A percentile compares a stretch with the other conserved stretches of the same genome.
These are phyloP conservation scores for Pardosa pseudoannulata DNA, from an alignment of 2,888 invertebrate genomes.

Conservation along the genomic window DNA sequence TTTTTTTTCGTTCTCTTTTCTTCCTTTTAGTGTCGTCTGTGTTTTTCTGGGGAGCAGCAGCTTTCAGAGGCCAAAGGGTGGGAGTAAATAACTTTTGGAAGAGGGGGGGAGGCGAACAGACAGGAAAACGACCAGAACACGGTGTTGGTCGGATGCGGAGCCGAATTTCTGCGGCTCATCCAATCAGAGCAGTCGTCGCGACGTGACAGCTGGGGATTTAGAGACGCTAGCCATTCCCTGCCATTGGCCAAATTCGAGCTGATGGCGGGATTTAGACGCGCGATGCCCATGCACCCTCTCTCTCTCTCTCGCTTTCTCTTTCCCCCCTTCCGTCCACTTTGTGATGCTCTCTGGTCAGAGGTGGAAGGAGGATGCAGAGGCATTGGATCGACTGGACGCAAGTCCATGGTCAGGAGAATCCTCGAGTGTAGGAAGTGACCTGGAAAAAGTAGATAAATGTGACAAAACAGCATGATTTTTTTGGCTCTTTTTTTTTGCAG, in stretches of 20 bases:
- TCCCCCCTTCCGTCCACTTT: constrained; percentile 7
- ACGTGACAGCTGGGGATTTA: constrained; percentile 70
- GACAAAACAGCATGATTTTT: background rate
- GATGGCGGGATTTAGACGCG: constrained; percentile 75
- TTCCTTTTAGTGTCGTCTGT: background rate
- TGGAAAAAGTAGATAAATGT: constrained; percentile 5
- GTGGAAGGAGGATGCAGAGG: background rate
- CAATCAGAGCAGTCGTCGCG: constrained; percentile 67
- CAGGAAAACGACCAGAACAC: constrained; percentile 43
- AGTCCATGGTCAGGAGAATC: background rate
- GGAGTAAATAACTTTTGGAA: background rate
- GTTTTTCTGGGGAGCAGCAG: background rate
- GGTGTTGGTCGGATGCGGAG: constrained; percentile 62
- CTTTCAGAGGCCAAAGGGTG: background rate
- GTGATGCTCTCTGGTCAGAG: background rate
- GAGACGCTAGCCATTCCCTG: constrained; percentile 59
- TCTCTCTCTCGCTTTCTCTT: constrained; percentile 1
- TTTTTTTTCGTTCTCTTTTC: background rate
- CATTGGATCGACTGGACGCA: background rate
- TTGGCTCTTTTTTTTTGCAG: too few species aligned
- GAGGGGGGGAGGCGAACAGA: background rate
- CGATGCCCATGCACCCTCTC: constrained; percentile 32
- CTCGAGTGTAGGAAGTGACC: background rate
- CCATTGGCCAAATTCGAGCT: constrained; percentile 70
- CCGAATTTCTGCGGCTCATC: constrained; percentile 66